Evolutionary conservation across 2,113 vertebrate genomes (phyloP).

Genomic region (Cyanoderma ruficeps): DNA sequence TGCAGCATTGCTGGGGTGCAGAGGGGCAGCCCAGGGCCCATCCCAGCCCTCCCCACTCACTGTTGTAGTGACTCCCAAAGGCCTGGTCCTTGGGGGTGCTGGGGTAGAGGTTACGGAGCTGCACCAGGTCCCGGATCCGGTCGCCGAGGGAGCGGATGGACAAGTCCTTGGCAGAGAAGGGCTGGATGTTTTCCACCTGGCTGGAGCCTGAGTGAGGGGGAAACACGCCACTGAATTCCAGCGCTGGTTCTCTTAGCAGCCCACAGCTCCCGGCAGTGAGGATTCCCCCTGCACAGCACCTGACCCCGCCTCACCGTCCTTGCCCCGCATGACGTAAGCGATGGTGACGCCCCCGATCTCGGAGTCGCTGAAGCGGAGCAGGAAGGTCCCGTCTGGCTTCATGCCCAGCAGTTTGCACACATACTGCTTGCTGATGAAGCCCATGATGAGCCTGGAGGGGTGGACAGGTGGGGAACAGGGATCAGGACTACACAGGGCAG

Average conservation of each 20-base stretch:
- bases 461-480: neutral
- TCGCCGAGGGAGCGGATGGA: slow-evolving; percentile 90
- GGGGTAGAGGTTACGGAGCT: slow-evolving; percentile 86
- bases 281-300: neutral
- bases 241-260: rapidly evolving
- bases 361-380: slow-evolving; percentile 97
- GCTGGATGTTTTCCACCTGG: slow-evolving; percentile 94
- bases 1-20: rapidly evolving
- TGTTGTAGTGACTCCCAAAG: slow-evolving; percentile 88
- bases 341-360: slow-evolving; percentile 97
- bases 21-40: neutral
- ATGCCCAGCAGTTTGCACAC: slow-evolving; percentile 87
- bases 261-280: rapidly evolving
- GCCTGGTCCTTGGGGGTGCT: slow-evolving; percentile 83
- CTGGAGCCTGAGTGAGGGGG: slow-evolving; percentile 70
- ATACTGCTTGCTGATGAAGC: slow-evolving; percentile 95
- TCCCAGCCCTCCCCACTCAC: slow-evolving; percentile 60
- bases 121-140: slow-evolving; percentile 86
- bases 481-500: neutral
- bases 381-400: slow-evolving; percentile 86
- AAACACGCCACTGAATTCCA: neutral
- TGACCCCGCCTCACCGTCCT: slow-evolving; percentile 63
- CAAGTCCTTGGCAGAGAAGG: slow-evolving; percentile 91
- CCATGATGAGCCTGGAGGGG: slow-evolving; percentile 85
- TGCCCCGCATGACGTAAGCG: slow-evolving; percentile 82